A percentile compares a stretch with the other conserved stretches of the same genome.
Conservation (phyloP, 2,113 vertebrate species). For the Vulpes ferrilata region DNA sequence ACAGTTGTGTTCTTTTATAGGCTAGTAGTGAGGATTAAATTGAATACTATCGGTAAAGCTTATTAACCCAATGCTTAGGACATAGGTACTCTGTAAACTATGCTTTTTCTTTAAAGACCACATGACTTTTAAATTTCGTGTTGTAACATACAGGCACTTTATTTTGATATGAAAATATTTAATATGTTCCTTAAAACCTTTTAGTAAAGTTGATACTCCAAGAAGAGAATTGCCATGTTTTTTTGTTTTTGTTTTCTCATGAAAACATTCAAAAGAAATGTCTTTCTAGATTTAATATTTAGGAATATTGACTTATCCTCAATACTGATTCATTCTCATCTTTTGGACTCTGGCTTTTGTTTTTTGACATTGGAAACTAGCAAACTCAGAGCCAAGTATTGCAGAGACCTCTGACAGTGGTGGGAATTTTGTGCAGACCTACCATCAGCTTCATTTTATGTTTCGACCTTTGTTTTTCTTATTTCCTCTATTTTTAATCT, state of each 20-base stretch:
- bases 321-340: neutral
- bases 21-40: neutral
- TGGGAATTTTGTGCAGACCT: neutral
- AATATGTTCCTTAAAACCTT: neutral
- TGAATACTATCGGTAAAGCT: neutral
- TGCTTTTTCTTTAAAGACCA: constrained; percentile 27
- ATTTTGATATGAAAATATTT: constrained; percentile 11
- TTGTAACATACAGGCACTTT: neutral
- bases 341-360: neutral
- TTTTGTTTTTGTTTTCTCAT: neutral
- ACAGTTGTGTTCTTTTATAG: neutral
- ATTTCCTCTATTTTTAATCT: neutral
- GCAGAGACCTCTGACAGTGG: neutral
- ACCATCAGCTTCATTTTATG: neutral
- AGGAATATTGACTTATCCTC: neutral
- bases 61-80: neutral
- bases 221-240: neutral
- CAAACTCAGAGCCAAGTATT: neutral
- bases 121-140: neutral
- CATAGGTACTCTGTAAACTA: neutral
- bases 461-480: neutral
- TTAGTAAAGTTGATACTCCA: neutral
- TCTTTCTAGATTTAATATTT: neutral
- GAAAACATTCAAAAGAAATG: neutral
- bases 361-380: neutral